These are phyloP conservation scores for Tyria jacobaeae DNA, from an alignment of 2,888 invertebrate genomes.

Conservation along the genomic window DNA sequence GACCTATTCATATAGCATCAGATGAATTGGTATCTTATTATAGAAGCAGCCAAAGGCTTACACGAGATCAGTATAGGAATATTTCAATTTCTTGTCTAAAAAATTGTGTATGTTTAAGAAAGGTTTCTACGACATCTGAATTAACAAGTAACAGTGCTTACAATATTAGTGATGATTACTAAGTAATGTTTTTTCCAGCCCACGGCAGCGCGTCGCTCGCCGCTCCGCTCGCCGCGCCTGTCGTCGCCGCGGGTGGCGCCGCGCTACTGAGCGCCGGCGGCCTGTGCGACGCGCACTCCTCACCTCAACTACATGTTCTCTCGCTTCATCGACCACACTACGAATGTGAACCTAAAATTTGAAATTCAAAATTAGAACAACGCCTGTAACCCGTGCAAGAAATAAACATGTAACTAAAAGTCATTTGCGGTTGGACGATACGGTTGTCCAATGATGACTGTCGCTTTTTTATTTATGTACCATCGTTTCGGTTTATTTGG, in stretches of 20 bases:
- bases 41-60: not conserved
- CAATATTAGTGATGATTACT: not conserved
- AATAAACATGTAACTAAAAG: not conserved
- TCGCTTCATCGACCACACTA: not conserved
- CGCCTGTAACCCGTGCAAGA: not conserved
- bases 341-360: not conserved
- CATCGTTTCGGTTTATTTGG: not conserved
- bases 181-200: slow-evolving; percentile 31
- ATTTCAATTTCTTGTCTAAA: not conserved
- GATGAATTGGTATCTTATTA: not conserved
- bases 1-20: not conserved
- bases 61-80: not conserved
- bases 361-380: not conserved
- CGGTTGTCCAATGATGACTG: not conserved
- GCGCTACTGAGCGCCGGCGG: slow-evolving; percentile 72
- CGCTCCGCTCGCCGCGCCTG: slow-evolving; percentile 79
- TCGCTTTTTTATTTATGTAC: not conserved
- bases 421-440: not conserved
- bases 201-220: slow-evolving; percentile 71
- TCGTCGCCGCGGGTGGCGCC: slow-evolving; percentile 81
- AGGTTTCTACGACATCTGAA: too few species aligned
- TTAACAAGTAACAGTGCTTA: not conserved
- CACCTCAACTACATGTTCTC: not conserved
- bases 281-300: slow-evolving; percentile 31
- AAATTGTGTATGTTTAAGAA: not conserved